Evolutionary conservation across 2,888 invertebrate species (phyloP).

Genomic region (Patella caerulea): DNA sequence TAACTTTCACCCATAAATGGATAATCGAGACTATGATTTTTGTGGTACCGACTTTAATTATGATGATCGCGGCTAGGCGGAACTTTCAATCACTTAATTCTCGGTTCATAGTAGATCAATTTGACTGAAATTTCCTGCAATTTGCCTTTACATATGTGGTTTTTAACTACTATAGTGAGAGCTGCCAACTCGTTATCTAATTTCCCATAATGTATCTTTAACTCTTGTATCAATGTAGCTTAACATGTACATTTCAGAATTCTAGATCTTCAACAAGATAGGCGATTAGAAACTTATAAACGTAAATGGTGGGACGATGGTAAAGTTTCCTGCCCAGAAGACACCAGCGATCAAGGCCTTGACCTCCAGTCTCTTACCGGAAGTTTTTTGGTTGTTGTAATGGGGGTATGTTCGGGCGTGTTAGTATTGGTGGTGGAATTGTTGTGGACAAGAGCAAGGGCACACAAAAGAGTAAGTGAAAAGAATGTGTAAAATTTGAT

Average conservation of each 20-base stretch:
- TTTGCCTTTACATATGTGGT: no score
- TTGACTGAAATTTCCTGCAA: no score
- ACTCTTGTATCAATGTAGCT: no score
- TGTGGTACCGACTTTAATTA: no score
- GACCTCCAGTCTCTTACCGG: constrained; percentile 47
- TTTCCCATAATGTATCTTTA: no score
- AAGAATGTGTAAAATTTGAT: no score
- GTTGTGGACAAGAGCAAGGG: constrained; percentile 19
- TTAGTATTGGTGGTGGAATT: constrained; percentile 76
- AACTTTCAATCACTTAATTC: no score
- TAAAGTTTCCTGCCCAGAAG: constrained; percentile 37
- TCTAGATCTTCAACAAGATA: constrained; percentile 47
- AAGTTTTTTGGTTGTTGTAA: constrained; percentile 48
- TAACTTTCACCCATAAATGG: no score
- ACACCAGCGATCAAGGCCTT: constrained; percentile 36
- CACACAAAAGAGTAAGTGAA: not conserved
- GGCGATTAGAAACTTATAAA: constrained; percentile 43
- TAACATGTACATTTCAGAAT: constrained; percentile 38
- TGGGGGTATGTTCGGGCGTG: constrained; percentile 41
- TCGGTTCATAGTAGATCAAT: no score
- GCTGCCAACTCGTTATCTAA: no score
- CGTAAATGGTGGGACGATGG: constrained; percentile 46
- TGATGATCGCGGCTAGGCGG: no score
- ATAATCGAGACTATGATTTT: not conserved
- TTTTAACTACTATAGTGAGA: no score